A percentile compares a stretch with the other conserved stretches of the same genome.
Conservation (phyloP, 2,888 invertebrate species). For the Fragum fragum region DNA sequence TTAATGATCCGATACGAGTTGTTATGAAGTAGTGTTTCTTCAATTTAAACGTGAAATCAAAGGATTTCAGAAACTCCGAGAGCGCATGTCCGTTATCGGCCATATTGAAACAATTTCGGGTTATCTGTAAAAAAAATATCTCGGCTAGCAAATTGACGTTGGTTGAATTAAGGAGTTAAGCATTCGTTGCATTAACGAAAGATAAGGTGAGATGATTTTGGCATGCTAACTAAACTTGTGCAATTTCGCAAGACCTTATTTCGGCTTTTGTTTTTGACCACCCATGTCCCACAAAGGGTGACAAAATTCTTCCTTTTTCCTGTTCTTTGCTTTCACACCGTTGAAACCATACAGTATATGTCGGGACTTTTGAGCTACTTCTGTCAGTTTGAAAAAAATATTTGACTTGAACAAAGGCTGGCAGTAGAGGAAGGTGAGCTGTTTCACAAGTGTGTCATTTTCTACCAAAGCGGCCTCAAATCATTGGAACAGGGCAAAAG, state of each 20-base stretch:
- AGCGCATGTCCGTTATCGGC: constrained; percentile 70
- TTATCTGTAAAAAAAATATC: constrained; percentile 23
- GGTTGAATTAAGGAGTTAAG: not conserved
- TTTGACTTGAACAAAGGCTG: too few species aligned
- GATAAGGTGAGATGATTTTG: not conserved
- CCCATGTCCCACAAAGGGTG: constrained; percentile 14
- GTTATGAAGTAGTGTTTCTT: not conserved
- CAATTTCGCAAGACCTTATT: too few species aligned
- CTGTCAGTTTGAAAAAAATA: too few species aligned
- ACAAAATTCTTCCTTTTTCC: constrained; percentile 33
- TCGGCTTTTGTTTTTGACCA: too few species aligned
- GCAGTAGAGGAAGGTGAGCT: too few species aligned
- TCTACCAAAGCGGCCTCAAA: too few species aligned
- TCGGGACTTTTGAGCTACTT: too few species aligned
- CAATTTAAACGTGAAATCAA: constrained; percentile 6
- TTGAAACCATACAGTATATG: too few species aligned
- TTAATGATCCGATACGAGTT: not conserved
- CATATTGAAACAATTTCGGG: constrained; percentile 65
- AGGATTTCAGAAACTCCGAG: constrained; percentile 33
- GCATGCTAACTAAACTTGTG: too few species aligned
- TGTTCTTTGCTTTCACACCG: too few species aligned
- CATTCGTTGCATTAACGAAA: not conserved
- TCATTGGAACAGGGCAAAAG: too few species aligned
- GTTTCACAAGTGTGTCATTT: too few species aligned
- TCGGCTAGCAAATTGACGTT: not conserved